Conservation (phyloP, 2,797 vertebrate genomes). For the Triplophysa yarkandensis region DNA sequence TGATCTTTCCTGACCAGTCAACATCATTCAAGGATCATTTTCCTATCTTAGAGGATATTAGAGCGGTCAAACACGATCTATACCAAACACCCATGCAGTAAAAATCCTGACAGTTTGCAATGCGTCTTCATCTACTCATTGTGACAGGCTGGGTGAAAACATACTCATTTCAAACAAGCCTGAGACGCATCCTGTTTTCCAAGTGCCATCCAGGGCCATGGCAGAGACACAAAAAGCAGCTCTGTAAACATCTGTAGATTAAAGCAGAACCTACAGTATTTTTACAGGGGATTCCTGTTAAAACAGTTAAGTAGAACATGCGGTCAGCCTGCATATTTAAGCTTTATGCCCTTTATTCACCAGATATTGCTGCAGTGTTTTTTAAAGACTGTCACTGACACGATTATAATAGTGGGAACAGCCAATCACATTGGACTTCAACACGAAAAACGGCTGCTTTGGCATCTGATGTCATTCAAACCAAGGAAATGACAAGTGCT, state of each 20-base stretch:
- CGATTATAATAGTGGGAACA: too few species aligned
- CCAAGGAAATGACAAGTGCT: too few species aligned
- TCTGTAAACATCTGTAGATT: slow-evolving; percentile 46
- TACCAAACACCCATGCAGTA: slow-evolving; percentile 11
- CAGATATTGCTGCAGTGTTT: too few species aligned
- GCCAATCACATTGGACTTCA: too few species aligned
- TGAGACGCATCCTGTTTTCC: slow-evolving; percentile 7
- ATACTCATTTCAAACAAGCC: slow-evolving; percentile 28
- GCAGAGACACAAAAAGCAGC: slow-evolving; percentile 39
- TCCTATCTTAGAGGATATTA: neutral
- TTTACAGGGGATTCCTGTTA: slow-evolving; percentile 37
- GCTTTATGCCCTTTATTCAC: slow-evolving; percentile 19
- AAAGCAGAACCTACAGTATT: slow-evolving; percentile 45
- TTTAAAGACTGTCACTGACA: too few species aligned
- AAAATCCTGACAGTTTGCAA: slow-evolving; percentile 24
- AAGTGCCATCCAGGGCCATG: slow-evolving; percentile 27
- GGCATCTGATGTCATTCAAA: too few species aligned
- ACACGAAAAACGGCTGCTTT: too few species aligned
- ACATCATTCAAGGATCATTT: slow-evolving; percentile 1
- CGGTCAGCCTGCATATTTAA: slow-evolving; percentile 23
- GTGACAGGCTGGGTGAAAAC: slow-evolving; percentile 27
- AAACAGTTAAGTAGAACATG: slow-evolving; percentile 6
- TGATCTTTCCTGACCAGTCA: neutral
- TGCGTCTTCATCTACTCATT: slow-evolving; percentile 26
- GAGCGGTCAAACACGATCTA: slow-evolving; percentile 41